These are phyloP conservation scores for Cryptocephalus primarius DNA, from an alignment of 2,888 invertebrate genomes.

Conservation along the genomic window DNA sequence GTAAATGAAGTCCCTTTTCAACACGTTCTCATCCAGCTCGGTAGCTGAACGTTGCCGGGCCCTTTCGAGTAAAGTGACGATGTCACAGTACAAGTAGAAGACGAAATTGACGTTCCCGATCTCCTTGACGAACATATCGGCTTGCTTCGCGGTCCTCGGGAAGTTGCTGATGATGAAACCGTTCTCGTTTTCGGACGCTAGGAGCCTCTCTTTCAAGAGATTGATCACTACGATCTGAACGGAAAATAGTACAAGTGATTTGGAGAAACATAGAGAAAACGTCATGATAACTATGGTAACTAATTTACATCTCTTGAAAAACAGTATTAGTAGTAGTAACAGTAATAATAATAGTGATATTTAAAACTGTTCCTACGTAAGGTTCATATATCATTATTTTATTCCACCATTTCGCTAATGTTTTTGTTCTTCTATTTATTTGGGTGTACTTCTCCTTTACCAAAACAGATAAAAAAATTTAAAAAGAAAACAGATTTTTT, in stretches of 20 bases:
- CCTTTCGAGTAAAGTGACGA: constrained; percentile 17
- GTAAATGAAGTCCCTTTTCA: constrained; percentile 14
- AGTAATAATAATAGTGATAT: too few species aligned
- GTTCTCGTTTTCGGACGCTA: constrained; percentile 35
- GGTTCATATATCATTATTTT: too few species aligned
- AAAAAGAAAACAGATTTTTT: too few species aligned
- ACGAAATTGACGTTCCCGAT: constrained; percentile 26
- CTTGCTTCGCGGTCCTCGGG: constrained; percentile 41
- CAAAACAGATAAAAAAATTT: too few species aligned
- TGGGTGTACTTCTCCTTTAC: too few species aligned
- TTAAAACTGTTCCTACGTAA: too few species aligned
- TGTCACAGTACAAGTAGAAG: constrained; percentile 25
- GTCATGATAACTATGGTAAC: too few species aligned
- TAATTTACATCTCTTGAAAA: too few species aligned
- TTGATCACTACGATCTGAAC: constrained; percentile 44
- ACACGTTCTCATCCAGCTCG: constrained; percentile 10
- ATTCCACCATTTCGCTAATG: too few species aligned
- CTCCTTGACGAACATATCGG: constrained; percentile 27
- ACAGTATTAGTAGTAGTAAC: too few species aligned
- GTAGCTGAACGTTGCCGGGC: constrained; percentile 9
- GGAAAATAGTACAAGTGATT: constrained; percentile 3
- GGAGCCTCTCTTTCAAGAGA: constrained; percentile 46
- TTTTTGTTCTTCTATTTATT: too few species aligned
- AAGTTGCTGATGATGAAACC: constrained; percentile 48
- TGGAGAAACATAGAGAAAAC: too few species aligned